Base-by-base conservation (phyloP, 2,113 vertebrate genomes). In the Sphyrna mokarran region DNA sequence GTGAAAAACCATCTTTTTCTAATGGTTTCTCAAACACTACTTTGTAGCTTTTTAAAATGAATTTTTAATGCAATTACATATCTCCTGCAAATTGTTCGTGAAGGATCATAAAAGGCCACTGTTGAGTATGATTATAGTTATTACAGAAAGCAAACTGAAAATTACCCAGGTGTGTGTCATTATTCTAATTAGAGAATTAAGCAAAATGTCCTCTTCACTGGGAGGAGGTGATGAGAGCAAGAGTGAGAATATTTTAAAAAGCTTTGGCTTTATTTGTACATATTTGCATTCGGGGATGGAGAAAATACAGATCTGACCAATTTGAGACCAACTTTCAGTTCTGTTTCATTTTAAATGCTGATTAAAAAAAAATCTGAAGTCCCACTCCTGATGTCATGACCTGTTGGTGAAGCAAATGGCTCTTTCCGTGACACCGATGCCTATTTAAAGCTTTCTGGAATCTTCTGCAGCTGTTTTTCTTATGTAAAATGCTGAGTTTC, bases 21-120 rank as follows among this genome's bases (percentile, higher is more conserved):
- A 93, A 93, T 68, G 89, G 89, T 66, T 93, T 93, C 89, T 93
- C 37, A 93, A 93, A 93, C n/a, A 93, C 89, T 93, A 66, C 89
- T 68, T 93, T 93, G 61, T 93, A 93, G 89, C 61, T n/a, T 93
- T 54, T 93, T 93, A 66, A 93, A 93, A 93, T 93, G 89, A 93
- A 93, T 66, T 93, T 93, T 93, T 93, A 66, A 93, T 93, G 89
- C 61, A 93, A 93, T 93, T 93, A 93, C 63, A 93, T 66, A 93
- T 66, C 89, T 93, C 89, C 89, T 66, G 89, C 89, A 93, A 93
- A 93, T 93, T 93, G 61, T 68, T 93, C 63, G n/a, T 93, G 89
- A 66, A 93, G 89, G 89, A 93, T 68, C 89, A 93, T 93, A 66
- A 93, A 93, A 66, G 61, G 89, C 61, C 89, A 93, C 89, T 37